Percentiles rank a stretch among this genome's conserved stretches.
Conservation (phyloP, 2,888 invertebrate genomes). For the Sisyra nigra region DNA sequence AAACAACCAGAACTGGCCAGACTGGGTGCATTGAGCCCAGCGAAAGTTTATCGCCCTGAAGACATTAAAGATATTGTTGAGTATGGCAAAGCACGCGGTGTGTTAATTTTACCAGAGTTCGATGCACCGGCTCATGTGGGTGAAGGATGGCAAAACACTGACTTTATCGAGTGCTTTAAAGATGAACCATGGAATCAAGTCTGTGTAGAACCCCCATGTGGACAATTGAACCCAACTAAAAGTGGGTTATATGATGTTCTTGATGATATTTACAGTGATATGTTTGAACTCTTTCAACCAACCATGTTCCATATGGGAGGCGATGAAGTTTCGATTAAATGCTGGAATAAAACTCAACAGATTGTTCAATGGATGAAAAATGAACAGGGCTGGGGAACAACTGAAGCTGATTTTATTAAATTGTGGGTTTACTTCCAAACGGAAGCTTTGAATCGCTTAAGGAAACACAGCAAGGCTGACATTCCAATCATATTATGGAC, state of each 20-base stretch:
- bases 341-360: conserved; percentile 58
- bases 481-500: conserved; percentile 65
- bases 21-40: conserved; percentile 63
- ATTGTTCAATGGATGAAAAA: conserved; percentile 52
- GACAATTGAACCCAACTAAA: conserved; percentile 62
- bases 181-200: conserved; percentile 55
- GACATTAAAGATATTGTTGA: conserved; percentile 43
- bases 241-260: conserved; percentile 49
- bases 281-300: conserved; percentile 51
- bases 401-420: conserved; percentile 38
- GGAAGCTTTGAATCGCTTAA: conserved; percentile 41
- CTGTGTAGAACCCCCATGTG: conserved; percentile 75
- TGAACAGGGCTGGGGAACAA: conserved; percentile 37
- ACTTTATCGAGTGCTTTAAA: conserved; percentile 49
- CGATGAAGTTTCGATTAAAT: conserved; percentile 48
- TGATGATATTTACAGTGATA: conserved; percentile 58
- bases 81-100: conserved; percentile 56
- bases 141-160: conserved; percentile 66
- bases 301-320: conserved; percentile 84
- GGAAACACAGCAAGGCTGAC: conserved; percentile 30
- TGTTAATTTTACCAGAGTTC: conserved; percentile 80
- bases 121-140: conserved; percentile 85
- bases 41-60: conserved; percentile 43
- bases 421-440: conserved; percentile 63
- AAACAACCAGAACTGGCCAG: conserved; percentile 54